A percentile compares a stretch with the other conserved stretches of the same genome.
phyloP scores from a whole-genome alignment of 2,113 vertebrate species.

The Macrotus californicus region DNA sequence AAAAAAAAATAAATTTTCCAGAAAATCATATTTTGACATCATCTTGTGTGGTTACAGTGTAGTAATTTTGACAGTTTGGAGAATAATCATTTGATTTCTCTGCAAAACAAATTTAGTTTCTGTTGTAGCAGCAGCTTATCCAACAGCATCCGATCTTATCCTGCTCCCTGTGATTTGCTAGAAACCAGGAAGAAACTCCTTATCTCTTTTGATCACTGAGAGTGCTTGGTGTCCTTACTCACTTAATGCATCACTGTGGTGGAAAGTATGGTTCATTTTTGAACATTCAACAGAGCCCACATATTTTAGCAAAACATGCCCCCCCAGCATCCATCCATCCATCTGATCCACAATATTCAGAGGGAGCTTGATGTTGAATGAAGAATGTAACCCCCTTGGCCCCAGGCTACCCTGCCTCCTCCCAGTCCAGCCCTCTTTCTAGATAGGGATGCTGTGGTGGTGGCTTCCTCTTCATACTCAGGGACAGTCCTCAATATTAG shows the following conservation, averaged over 20 bases:
- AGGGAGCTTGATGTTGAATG: not conserved
- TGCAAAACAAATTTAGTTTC: not conserved
- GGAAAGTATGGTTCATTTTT: not conserved
- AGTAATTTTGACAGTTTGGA: not conserved
- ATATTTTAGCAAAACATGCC: not conserved
- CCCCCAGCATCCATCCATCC: not conserved
- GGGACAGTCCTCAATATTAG: slow-evolving; percentile 15
- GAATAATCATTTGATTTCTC: not conserved
- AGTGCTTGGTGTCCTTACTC: not conserved
- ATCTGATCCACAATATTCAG: not conserved
- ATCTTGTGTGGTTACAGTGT: not conserved
- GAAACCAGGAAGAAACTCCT: not conserved
- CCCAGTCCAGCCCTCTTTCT: not conserved
- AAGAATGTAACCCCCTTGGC: not conserved
- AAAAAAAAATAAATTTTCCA: not conserved
- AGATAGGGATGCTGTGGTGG: not conserved
- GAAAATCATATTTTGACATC: not conserved
- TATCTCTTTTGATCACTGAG: not conserved
- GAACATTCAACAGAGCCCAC: not conserved
- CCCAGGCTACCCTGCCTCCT: not conserved
- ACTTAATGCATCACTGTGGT: not conserved
- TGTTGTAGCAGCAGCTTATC: not conserved
- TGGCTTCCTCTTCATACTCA: not conserved
- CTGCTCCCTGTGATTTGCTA: not conserved
- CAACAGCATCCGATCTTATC: not conserved